phyloP scores from a whole-genome alignment of 2,888 invertebrate species.

The Branchellion lobata region DNA sequence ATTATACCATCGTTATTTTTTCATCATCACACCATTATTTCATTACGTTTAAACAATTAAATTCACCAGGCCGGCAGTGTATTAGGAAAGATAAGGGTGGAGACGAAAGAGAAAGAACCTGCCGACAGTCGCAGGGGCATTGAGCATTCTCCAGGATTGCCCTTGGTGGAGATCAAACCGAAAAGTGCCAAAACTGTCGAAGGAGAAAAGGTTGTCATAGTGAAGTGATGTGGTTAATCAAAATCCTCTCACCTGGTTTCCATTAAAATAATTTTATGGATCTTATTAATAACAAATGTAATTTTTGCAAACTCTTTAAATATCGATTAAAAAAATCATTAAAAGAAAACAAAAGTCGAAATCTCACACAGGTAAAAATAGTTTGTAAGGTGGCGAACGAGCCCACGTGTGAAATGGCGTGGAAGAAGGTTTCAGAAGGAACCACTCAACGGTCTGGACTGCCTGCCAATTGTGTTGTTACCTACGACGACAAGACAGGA shows the following conservation, averaged over 20 bases:
- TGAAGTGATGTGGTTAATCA: too few relatives aligned
- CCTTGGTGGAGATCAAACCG: constrained; percentile 43
- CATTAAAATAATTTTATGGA: constrained; percentile 3
- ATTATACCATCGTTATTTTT: too few relatives aligned
- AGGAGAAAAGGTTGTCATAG: constrained; percentile 41
- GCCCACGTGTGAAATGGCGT: background rate
- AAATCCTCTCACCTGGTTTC: too few relatives aligned
- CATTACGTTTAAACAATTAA: too few relatives aligned
- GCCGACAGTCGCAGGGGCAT: background rate
- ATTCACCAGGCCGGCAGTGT: constrained; percentile 20
- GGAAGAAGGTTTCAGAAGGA: constrained; percentile 19
- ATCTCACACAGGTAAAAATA: constrained; percentile 37
- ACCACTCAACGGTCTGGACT: background rate
- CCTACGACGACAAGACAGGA: constrained; percentile 26
- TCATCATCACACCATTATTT: too few relatives aligned
- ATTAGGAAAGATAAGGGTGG: constrained; percentile 28
- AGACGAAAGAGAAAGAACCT: constrained; percentile 6
- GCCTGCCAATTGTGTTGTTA: background rate
- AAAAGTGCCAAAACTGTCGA: constrained; percentile 42
- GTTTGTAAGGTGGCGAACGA: constrained; percentile 26
- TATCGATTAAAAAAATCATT: too few relatives aligned
- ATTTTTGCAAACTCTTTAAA: constrained; percentile 10
- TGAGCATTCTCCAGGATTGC: constrained; percentile 2
- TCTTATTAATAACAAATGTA: background rate
- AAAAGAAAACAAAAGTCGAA: too few relatives aligned